A percentile compares a stretch with the other conserved stretches of the same genome.
Conservation (phyloP, 2,888 invertebrate species). For the Ochropacha duplaris region DNA sequence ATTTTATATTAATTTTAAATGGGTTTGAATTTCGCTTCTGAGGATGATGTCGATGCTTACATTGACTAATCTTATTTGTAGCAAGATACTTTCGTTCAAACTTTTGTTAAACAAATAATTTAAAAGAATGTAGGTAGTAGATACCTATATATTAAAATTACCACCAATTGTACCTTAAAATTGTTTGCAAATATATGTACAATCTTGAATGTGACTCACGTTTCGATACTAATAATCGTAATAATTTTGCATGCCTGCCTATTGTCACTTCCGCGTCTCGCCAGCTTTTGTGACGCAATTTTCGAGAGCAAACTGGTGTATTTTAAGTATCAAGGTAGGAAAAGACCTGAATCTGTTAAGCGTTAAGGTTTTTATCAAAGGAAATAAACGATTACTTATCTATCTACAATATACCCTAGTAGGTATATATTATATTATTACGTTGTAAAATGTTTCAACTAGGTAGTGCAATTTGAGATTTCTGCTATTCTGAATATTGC, state of each 20-base stretch:
- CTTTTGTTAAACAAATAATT: not conserved
- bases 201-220: conserved; percentile 2
- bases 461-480: too few species aligned
- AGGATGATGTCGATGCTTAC: too few species aligned
- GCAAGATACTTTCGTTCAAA: not conserved
- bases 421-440: too few species aligned
- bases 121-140: not conserved
- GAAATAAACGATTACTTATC: not conserved
- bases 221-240: conserved; percentile 19
- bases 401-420: not conserved
- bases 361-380: conserved; percentile 3
- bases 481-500: too few species aligned
- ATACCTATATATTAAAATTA: too few species aligned
- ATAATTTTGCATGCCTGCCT: conserved; percentile 45
- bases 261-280: conserved; percentile 51
- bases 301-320: conserved; percentile 12
- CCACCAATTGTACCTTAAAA: not conserved
- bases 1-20: too few species aligned
- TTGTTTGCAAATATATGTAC: not conserved
- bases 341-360: not conserved
- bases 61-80: not conserved
- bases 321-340: not conserved
- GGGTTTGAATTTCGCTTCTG: too few species aligned
- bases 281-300: conserved; percentile 36
- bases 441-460: not conserved